Base-by-base conservation (phyloP, 2,888 invertebrate species). In the Nasonia oneida region DNA sequence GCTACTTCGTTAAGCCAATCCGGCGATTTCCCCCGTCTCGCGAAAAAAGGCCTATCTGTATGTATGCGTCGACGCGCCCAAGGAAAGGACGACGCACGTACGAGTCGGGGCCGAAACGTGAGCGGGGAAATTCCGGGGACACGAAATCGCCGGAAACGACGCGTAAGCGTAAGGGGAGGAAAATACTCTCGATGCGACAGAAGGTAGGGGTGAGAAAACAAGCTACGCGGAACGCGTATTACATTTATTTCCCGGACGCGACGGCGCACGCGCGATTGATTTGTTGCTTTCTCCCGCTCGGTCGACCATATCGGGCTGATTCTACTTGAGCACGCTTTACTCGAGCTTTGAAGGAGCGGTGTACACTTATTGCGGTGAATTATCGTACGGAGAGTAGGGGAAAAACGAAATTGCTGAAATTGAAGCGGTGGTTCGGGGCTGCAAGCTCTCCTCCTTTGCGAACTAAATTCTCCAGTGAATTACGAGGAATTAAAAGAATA, bases 1-100 rank as follows among this genome's bases (percentile, higher is more conserved):
- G 6, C 57, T 61, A 90, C 90, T 90, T 89, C 89, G 88, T 90
- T 89, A 89, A 89, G 89, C 86, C 87, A 87, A 89, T 50, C 73
- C 77, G 37, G 64, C 57, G 18, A 83, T 71, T 77, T 83, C 53
- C 67, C 67, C 23, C 39, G 57, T n/a, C 29, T 29, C n/a, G 23
- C 12, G 23, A 1, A 8, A n/a, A 61, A 74, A 67, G 64, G 50
- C 12, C 33, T 70, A 53, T 57, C 10, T 76, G n/a, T 47, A 14
- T 42, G 37, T 4, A 39, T 33, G 61, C 15, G 37, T 15, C 39
- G 15, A 64, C 42, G 67, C 47, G 67, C 12, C 29, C 2, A 8
- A 12, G 71, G 37, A 75, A 42, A 47, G 50, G 15, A 29, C 57
- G 23, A 61, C 57, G 57, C 57, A 61, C 57, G 57, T 61, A 61